Percentiles rank a stretch among this genome's conserved stretches.
phyloP scores from a whole-genome alignment of 1,140 invertebrate species.

The Drosophila bifasciata region DNA sequence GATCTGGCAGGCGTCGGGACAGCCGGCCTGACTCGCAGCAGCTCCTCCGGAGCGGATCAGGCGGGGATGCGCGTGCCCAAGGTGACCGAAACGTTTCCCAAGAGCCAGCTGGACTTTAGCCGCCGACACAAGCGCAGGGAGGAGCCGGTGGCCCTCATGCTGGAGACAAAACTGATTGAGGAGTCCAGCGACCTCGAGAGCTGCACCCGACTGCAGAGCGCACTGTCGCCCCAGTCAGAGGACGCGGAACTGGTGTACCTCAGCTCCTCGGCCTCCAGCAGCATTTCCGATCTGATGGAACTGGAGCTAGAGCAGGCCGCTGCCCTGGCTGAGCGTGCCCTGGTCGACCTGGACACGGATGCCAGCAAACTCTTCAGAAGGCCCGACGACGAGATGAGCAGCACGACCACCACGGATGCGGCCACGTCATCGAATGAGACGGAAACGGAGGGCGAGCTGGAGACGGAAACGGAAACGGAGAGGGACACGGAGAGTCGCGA shows the following conservation, averaged over 20 bases:
- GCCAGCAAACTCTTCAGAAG: slow-evolving; percentile 54
- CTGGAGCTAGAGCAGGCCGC: slow-evolving; percentile 69
- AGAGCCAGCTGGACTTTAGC: slow-evolving; percentile 74
- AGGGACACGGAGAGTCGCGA: slow-evolving; percentile 60
- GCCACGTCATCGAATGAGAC: slow-evolving; percentile 61
- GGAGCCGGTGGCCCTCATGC: slow-evolving; percentile 63
- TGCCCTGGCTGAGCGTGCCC: slow-evolving; percentile 56
- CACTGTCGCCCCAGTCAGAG: slow-evolving; percentile 65
- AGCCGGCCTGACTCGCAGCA: slow-evolving; percentile 18
- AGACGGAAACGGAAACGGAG: slow-evolving; percentile 52
- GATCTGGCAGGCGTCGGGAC: slow-evolving; percentile 81
- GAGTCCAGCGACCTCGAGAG: slow-evolving; percentile 64
- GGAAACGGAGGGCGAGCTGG: slow-evolving; percentile 65
- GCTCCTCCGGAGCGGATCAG: slow-evolving; percentile 20
- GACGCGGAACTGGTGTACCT: slow-evolving; percentile 77
- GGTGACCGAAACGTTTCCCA: slow-evolving; percentile 67
- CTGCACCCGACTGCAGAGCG: slow-evolving; percentile 62
- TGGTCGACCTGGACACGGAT: slow-evolving; percentile 74
- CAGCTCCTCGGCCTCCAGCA: slow-evolving; percentile 78
- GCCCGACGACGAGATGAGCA: slow-evolving; percentile 57
- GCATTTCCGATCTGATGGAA: slow-evolving; percentile 76
- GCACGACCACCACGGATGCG: slow-evolving; percentile 56
- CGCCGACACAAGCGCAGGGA: slow-evolving; percentile 64
- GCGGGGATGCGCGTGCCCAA: slow-evolving; percentile 35
- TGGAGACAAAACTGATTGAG: slow-evolving; percentile 76